Base-by-base conservation (phyloP, 2,888 invertebrate genomes). In the Scaptomyza flava region DNA sequence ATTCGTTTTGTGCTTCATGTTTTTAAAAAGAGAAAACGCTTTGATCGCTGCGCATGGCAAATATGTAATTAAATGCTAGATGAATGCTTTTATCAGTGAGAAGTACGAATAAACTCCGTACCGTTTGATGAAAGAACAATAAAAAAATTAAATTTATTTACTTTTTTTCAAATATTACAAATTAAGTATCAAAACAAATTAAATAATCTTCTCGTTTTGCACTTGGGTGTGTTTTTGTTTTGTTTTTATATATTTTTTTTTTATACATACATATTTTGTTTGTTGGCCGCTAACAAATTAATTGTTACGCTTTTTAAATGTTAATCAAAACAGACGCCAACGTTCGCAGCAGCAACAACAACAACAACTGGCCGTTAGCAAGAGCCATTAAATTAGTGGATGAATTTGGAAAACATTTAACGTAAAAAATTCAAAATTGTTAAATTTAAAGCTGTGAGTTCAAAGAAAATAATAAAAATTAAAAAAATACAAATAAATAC, bases 291-390 rank as follows among this genome's bases (percentile, higher is more conserved):
- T 74, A 74, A 73, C 80, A 77, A 82, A 74, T 82, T 85, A 82
- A 82, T 77, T 87, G 80, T 58, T 77, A 72, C 83, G 82, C 87
- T 80, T 61, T 82, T 82, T 72, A 82, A 88, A 82, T 86, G 87
- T 64, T 82, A 69, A 83, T 82, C 82, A 83, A 86, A 86, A 74
- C 67, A 83, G n/a, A 75, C 78, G 78, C 63, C 73, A 62, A 27
- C 27, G 27, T 27, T 27, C 27, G 27, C 27, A 6, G 66, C 14
- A 38, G 6, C 36, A 38, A 14, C 14, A 14, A 33, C 51, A 33
- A 30, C 45, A 53, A 59, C 6, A 17, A 8, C 27, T 23, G 3
- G 2, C 34, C 17, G 34, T n/a, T 50, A 50, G 36, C 50, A 41
- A 52, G 14, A 11, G 23, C 6, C 61, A 70, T 56, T 23, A 72